Base-by-base conservation (phyloP, 1,140 invertebrate species). In the Ladona fulva region DNA sequence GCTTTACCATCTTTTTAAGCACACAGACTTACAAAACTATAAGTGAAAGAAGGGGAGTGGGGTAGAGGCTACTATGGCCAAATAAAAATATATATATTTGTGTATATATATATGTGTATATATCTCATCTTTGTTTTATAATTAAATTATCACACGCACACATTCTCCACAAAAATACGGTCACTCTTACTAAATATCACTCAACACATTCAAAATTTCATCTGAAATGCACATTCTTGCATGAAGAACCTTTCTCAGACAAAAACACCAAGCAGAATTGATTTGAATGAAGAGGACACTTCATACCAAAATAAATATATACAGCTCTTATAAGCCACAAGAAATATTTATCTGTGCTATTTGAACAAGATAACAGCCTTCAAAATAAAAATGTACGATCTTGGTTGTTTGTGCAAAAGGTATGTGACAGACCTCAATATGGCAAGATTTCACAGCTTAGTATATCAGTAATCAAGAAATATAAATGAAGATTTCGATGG, bases 31-130 rank as follows among this genome's bases (percentile, higher is more conserved):
- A 66, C 3, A 66, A 66, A 66, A 66, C 14, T 37, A 37, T 66
- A 22, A 19, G 52, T 66, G 52, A 66, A 66, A 19, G 3, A 66
- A 66, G 14, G 52, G 52, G 12, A 66, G 5, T 19, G 52, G 52
- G 29, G n/a, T 6, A 22, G 1, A 19, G 52, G 52, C 52, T 66
- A 19, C 14, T 6, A 22, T 3, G 1, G 52, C 52, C 16, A 66
- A 66, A 66, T 22, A 66, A 66, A 66, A 66, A 66, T 66, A 66
- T 66, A 66, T 66, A 19, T 66, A n/a, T n/a, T n/a, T n/a, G n/a
- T n/a, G n/a, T n/a, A 6, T 66, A 66, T 66, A 66, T 12, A 6
- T 66, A 5, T 66, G 12, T 22, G 5, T 12, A 66, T 66, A 66
- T 22, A 66, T 66, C 52, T 66, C 14, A 19, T 66, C n/a, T 22